Base-by-base conservation (phyloP, 2,888 invertebrate species). In the Papilio gigon region DNA sequence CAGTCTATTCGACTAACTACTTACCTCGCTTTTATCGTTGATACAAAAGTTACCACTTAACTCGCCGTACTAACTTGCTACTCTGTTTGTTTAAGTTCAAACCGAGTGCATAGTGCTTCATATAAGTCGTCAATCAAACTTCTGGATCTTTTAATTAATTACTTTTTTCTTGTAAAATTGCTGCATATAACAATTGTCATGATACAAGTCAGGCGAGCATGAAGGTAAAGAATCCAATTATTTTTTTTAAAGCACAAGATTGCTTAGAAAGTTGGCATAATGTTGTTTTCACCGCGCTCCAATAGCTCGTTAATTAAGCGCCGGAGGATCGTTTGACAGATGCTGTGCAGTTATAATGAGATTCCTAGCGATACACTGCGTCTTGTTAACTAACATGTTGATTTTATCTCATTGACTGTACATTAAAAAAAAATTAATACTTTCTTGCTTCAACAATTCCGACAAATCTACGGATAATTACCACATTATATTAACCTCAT, bases 271-370 rank as follows among this genome's bases (percentile, higher is more conserved):
- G 53, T 30, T 30, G 53, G 17, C 30, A 25, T 56, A 30, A 17
- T 30, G 17, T 56, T 17, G 53, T 56, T 30, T 30, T 17, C 30
- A 30, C 30, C 17, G 53, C 12, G 30, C 17, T 56, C 30, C 4
- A 9, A 30, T 30, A 8, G 17, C 9, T 30, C 11, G 53, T 56
- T 56, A 56, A 56, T 56, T 56, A 56, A 11, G 53, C 30, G 27
- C 17, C 30, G 53, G 30, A 56, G 53, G 30, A 56, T 17, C 53
- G 30, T 56, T 56, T 30, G 53, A 56, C 30, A 56, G 53, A 56
- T 25, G 47, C 11, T 12, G 8, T n/a, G n/a, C 1, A 30, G 30
- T 56, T 56, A 30, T 56, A 56, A 56, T 56, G 53, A 56, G 53
- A 56, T 56, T 30, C 9, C 8, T 4, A n/a, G 11, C 30, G 30